These are phyloP conservation scores for Dipodomys stephensi DNA, from an alignment of 2,113 vertebrate genomes.

Conservation along the genomic window DNA sequence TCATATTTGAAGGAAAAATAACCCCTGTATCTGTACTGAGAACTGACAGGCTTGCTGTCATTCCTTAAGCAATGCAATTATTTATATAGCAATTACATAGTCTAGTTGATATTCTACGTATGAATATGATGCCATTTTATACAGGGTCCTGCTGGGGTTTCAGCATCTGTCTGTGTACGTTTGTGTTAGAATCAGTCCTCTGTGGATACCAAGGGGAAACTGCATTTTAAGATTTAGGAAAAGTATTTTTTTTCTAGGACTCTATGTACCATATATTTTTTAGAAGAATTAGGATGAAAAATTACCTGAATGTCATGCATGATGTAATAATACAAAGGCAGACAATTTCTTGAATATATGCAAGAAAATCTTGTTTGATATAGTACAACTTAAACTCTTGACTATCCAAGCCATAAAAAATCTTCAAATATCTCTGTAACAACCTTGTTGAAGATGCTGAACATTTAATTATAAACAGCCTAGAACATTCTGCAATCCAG, in stretches of 20 bases:
- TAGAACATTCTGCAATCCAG: conserved; percentile 64
- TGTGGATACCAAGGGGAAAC: not conserved
- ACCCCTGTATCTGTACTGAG: not conserved
- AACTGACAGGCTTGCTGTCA: not conserved
- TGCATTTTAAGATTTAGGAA: conserved; percentile 23
- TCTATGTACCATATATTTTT: not conserved
- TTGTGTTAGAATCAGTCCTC: not conserved
- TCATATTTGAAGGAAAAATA: not conserved
- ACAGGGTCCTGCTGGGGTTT: not conserved
- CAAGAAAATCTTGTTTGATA: conserved; percentile 1
- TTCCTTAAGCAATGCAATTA: not conserved
- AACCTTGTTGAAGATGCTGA: conserved; percentile 28
- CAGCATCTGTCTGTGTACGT: not conserved
- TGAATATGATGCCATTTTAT: not conserved
- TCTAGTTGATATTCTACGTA: not conserved
- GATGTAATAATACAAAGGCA: conserved; percentile 15
- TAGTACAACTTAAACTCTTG: conserved; percentile 26
- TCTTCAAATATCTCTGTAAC: conserved; percentile 45
- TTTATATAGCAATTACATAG: not conserved
- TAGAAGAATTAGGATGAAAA: conserved; percentile 41
- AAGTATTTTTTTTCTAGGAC: conserved; percentile 1
- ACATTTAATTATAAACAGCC: conserved; percentile 66
- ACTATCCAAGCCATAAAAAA: not conserved
- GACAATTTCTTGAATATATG: not conserved
- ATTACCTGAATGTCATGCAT: not conserved